A percentile compares a stretch with the other conserved stretches of the same genome.
These are phyloP conservation scores for Eucera pruinosa DNA, from an alignment of 2,888 invertebrate genomes.

Conservation along the genomic window DNA sequence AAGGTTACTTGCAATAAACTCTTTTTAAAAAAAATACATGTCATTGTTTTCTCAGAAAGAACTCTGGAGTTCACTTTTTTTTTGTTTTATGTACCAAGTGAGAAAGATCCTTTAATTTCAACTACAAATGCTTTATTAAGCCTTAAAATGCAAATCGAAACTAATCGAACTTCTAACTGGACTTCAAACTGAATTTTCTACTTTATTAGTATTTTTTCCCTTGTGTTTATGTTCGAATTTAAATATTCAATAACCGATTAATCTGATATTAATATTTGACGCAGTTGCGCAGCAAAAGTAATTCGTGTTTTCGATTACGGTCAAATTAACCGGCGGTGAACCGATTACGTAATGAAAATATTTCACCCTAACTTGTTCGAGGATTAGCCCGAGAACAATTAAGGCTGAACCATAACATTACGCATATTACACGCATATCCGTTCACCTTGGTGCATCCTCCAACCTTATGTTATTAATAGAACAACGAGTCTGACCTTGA, in stretches of 20 bases:
- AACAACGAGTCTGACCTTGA: conserved; percentile 74
- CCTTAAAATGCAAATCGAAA: too few species aligned
- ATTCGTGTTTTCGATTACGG: not conserved
- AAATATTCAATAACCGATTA: not conserved
- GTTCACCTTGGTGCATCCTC: conserved; percentile 49
- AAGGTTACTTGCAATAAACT: too few species aligned
- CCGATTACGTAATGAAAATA: conserved; percentile 11
- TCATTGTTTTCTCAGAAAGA: too few species aligned
- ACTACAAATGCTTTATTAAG: too few species aligned
- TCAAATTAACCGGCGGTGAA: not conserved
- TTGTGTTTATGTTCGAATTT: not conserved
- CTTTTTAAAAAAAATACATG: too few species aligned
- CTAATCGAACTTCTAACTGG: conserved; percentile 1
- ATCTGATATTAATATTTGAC: not conserved
- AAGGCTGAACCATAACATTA: conserved; percentile 36
- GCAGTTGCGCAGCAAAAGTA: not conserved
- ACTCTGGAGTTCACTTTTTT: too few species aligned
- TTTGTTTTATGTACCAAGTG: too few species aligned
- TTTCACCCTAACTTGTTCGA: not conserved
- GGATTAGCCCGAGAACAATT: conserved; percentile 13
- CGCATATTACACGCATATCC: conserved; percentile 42
- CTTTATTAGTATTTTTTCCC: too few species aligned
- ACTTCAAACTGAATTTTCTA: too few species aligned
- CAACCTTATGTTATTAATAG: conserved; percentile 57
- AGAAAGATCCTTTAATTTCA: too few species aligned